Conservation (phyloP, 2,113 vertebrate species). For the Saccopteryx bilineata region DNA sequence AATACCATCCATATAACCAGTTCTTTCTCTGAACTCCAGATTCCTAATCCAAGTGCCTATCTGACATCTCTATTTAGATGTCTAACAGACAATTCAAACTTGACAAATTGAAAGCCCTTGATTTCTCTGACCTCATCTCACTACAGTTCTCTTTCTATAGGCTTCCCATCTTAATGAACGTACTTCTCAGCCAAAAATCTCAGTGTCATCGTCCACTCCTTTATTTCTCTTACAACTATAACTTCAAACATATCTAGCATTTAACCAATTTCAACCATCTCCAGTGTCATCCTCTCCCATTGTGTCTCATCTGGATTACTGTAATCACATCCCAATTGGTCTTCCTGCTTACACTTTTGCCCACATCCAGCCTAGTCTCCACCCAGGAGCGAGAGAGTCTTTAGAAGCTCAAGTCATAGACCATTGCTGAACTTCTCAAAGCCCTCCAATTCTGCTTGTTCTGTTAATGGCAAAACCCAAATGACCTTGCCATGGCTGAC, state of each 20-base stretch:
- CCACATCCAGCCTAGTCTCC: background rate
- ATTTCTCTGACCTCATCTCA: background rate
- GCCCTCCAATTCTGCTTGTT: background rate
- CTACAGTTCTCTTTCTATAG: background rate
- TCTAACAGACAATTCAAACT: background rate
- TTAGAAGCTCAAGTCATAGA: background rate
- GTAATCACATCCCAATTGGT: background rate
- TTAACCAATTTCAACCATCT: background rate
- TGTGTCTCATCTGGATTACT: background rate
- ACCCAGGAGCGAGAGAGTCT: background rate
- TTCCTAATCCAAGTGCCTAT: background rate
- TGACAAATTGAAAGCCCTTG: background rate
- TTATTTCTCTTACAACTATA: background rate
- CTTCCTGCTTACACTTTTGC: background rate
- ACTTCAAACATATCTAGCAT: background rate
- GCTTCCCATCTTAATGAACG: background rate
- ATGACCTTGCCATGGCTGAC: background rate
- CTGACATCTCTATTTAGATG: background rate
- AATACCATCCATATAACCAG: background rate
- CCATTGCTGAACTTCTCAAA: background rate
- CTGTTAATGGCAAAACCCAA: background rate
- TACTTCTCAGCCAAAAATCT: background rate
- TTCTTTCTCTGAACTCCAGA: background rate
- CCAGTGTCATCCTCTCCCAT: background rate
- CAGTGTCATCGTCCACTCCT: background rate